phyloP scores from a whole-genome alignment of 2,113 vertebrate genomes.

The Phaethornis superciliosus region DNA sequence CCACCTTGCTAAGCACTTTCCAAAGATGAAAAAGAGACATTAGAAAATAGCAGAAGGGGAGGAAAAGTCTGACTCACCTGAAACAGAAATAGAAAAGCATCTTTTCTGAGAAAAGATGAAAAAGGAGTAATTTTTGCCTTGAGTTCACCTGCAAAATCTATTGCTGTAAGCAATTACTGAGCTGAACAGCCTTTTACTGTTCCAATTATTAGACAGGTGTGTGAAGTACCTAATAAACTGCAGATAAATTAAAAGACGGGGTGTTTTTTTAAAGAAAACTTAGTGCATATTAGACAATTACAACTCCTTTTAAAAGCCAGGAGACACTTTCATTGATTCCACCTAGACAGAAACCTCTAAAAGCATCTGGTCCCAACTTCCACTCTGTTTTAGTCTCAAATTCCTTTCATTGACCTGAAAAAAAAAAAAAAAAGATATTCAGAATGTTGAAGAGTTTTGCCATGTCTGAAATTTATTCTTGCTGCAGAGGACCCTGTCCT shows the following conservation, averaged over 20 bases:
- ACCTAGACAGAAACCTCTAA: not conserved
- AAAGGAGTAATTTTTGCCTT: slow-evolving; percentile 26
- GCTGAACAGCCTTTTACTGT: not conserved
- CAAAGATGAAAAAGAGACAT: not conserved
- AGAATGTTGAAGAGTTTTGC: not conserved
- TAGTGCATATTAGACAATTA: not conserved
- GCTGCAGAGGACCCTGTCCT: not conserved
- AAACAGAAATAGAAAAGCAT: not conserved
- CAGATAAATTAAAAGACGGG: not conserved
- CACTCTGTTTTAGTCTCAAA: accelerated
- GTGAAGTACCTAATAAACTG: not conserved
- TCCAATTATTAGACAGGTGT: not conserved
- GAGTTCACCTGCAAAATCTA: not conserved
- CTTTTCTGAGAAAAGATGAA: not conserved
- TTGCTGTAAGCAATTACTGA: not conserved
- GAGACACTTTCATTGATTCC: not conserved
- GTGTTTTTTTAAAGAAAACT: not conserved
- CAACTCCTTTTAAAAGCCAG: not conserved
- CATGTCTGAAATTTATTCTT: not conserved
- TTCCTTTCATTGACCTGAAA: not conserved
- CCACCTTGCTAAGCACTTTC: not conserved
- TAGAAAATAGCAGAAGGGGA: not conserved
- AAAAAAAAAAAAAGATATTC: not conserved
- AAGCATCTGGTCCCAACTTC: not conserved
- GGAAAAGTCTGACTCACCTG: not conserved